Evolutionary conservation across 2,797 vertebrate genomes (phyloP).

Genomic region (Coranthus polyacanthus): DNA sequence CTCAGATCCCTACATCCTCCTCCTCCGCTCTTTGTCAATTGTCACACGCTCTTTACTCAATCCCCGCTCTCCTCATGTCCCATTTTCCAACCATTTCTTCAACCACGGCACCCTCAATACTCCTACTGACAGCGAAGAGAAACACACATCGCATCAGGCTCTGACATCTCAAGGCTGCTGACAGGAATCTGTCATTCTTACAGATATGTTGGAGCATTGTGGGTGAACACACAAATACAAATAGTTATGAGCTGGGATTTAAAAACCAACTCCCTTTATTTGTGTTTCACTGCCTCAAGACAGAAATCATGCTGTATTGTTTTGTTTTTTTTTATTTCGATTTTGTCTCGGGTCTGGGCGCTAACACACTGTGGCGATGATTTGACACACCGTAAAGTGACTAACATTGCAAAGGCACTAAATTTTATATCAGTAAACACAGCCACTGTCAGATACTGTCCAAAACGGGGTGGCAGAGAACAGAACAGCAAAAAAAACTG

Average conservation of each 20-base stretch:
- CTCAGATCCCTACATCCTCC: slow-evolving; percentile 2
- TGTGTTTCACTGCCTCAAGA: too few species aligned
- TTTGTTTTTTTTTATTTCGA: neutral
- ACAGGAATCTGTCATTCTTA: slow-evolving; percentile 29
- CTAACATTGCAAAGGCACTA: too few species aligned
- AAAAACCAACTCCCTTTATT: slow-evolving; percentile 29
- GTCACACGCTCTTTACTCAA: slow-evolving; percentile 27
- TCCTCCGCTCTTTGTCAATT: slow-evolving; percentile 24
- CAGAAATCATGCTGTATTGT: too few species aligned
- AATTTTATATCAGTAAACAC: too few species aligned
- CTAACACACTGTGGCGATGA: neutral
- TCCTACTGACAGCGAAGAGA: slow-evolving; percentile 11
- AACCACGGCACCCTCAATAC: slow-evolving; percentile 5
- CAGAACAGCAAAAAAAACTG: slow-evolving; percentile 7
- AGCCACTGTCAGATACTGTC: neutral
- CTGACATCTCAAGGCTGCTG: slow-evolving; percentile 24
- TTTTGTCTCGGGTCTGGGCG: neutral
- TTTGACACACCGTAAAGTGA: neutral
- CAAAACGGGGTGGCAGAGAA: neutral
- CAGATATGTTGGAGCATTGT: slow-evolving; percentile 4
- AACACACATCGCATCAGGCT: neutral
- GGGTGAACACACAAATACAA: slow-evolving; percentile 7
- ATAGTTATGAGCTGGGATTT: slow-evolving; percentile 11
- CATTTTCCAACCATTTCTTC: slow-evolving; percentile 11
- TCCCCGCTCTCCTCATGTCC: neutral